Evolutionary conservation across 2,888 invertebrate genomes (phyloP), one percentile per base, ranked within the genome.

Genomic region (Apamea monoglypha): DNA sequence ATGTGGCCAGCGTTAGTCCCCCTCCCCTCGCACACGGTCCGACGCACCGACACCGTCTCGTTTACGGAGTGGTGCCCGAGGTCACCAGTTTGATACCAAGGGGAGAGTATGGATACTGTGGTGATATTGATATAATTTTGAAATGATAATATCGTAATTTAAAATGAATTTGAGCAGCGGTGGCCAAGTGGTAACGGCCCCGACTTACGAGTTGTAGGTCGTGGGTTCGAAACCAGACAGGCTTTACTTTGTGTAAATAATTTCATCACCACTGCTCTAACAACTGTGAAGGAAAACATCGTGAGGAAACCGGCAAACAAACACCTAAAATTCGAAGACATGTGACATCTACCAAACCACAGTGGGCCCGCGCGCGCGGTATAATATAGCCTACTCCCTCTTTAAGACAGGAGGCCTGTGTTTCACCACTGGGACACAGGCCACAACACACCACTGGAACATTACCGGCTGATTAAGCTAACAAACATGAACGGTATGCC

Each of bases 1-100:
- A 81, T 84, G 66, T 63, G 73, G 64, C 68, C 74, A 69, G 71
- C 50, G 75, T 81, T 64, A 70, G 80, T 84, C 89, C 85, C 90
- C 89, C 87, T 85, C 89, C 87, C 89, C 89, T 89, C 84, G 72
- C 14, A 67, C 53, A 86, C 80, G 82, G 82, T 70, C 71, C 81
- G 75, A 74, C 78, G 83, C 74, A 80, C 82, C 74, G 69, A 81
- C 74, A 78, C 81, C 74, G 69, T 82, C 84, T 85, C 82, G 78
- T 89, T 85, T 67, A 79, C 84, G 78, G 82, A 83, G 78, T 69
- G 64, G 29, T 83, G 75, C 40, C 25, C 75, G 84, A 88, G 88
- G 89, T 85, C 84, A 78, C 70, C 77, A 53, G 83, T 81, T 80
- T 85, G 74, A 82, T 75, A 80, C 64, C 63, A 66, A 32, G 25